These are phyloP conservation scores for Saccostrea cuccullata DNA, from an alignment of 1,140 invertebrate species.

Conservation along the genomic window DNA sequence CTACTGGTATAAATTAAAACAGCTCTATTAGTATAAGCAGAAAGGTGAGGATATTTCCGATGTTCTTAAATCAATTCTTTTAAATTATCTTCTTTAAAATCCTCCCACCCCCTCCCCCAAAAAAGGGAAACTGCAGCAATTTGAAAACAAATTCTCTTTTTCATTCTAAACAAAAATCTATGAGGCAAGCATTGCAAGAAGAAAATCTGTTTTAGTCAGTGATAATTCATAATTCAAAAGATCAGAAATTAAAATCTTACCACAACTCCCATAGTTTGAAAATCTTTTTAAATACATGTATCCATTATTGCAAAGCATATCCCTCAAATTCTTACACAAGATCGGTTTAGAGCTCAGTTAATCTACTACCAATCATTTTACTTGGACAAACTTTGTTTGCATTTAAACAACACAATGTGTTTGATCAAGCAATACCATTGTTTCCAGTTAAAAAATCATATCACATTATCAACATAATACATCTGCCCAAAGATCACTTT, in stretches of 20 bases:
- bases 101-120: too few relatives aligned
- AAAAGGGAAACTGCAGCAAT: too few relatives aligned
- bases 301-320: background rate
- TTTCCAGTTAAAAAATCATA: background rate
- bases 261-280: conserved; percentile 8
- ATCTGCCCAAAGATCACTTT: conserved; percentile 31
- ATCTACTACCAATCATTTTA: background rate
- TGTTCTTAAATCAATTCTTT: too few relatives aligned
- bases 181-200: too few relatives aligned
- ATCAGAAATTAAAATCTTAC: background rate
- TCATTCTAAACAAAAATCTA: too few relatives aligned
- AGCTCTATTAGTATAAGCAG: background rate
- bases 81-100: too few relatives aligned
- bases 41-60: background rate
- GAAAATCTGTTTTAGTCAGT: too few relatives aligned
- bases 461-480: background rate
- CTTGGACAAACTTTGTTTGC: too few relatives aligned
- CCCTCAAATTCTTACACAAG: background rate
- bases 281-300: conserved; percentile 11
- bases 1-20: background rate
- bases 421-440: conserved; percentile 14
- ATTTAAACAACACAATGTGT: conserved; percentile 8
- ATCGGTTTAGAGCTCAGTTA: background rate
- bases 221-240: too few relatives aligned
- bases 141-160: too few relatives aligned